Percentiles rank a stretch among this genome's conserved stretches.
Conservation (phyloP, 2,888 invertebrate genomes). For the Cheilosia grossa region DNA sequence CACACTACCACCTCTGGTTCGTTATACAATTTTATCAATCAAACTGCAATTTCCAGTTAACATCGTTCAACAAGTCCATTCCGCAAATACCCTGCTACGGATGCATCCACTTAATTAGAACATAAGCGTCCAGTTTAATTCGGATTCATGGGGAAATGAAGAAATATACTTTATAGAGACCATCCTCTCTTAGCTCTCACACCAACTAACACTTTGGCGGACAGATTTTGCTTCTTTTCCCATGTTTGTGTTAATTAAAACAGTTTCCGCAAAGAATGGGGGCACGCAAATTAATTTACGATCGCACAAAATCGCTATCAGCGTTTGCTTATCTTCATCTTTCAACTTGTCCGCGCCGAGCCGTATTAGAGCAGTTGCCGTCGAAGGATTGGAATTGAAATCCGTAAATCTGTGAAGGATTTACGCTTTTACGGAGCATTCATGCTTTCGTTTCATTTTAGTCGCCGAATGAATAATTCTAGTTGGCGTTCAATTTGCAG, state of each 20-base stretch:
- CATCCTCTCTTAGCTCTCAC: not conserved
- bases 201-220: slow-evolving; percentile 14
- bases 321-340: slow-evolving; percentile 66
- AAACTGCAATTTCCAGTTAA: slow-evolving; percentile 69
- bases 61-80: slow-evolving; percentile 26
- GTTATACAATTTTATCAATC: slow-evolving; percentile 66
- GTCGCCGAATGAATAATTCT: slow-evolving; percentile 55
- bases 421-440: slow-evolving; percentile 28
- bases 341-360: slow-evolving; percentile 33
- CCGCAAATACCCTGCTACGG: slow-evolving; percentile 22
- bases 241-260: slow-evolving; percentile 75
- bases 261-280: slow-evolving; percentile 75
- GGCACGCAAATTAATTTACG: slow-evolving; percentile 77
- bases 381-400: slow-evolving; percentile 8
- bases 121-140: slow-evolving; percentile 57
- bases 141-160: slow-evolving; percentile 33
- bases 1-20: slow-evolving; percentile 19
- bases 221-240: slow-evolving; percentile 13
- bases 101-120: slow-evolving; percentile 61
- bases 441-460: slow-evolving; percentile 24
- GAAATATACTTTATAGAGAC: slow-evolving; percentile 63
- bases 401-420: slow-evolving; percentile 33
- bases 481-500: slow-evolving; percentile 30
- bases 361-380: not conserved
- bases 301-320: slow-evolving; percentile 74